Percentiles rank a stretch among this genome's conserved stretches.
Conservation (phyloP, 2,888 invertebrate genomes). For the Euclidia mi region DNA sequence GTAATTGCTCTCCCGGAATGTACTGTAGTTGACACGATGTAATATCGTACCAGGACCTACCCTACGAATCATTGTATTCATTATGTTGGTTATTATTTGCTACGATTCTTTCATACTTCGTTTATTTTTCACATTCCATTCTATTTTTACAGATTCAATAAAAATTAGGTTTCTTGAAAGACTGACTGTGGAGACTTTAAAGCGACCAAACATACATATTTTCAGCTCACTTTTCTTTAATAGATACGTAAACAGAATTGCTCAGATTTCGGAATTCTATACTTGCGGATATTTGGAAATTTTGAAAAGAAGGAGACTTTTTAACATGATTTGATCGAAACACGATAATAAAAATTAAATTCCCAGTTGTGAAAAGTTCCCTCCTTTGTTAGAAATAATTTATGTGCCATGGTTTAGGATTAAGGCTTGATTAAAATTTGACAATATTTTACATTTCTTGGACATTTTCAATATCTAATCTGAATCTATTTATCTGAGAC, state of each 20-base stretch:
- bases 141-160: slow-evolving; percentile 75
- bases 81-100: slow-evolving; percentile 70
- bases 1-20: slow-evolving; percentile 75
- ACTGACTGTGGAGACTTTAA: slow-evolving; percentile 85
- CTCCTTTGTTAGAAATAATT: slow-evolving; percentile 88
- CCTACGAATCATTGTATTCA: slow-evolving; percentile 60
- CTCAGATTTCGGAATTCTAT: slow-evolving; percentile 80
- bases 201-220: slow-evolving; percentile 78
- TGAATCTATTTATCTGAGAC: slow-evolving; percentile 31
- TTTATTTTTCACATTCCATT: slow-evolving; percentile 82
- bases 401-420: slow-evolving; percentile 87
- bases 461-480: slow-evolving; percentile 21
- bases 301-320: slow-evolving; percentile 57
- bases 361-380: slow-evolving; percentile 87
- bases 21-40: slow-evolving; percentile 58
- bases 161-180: slow-evolving; percentile 85
- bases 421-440: slow-evolving; percentile 82
- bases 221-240: slow-evolving; percentile 72
- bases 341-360: slow-evolving; percentile 65
- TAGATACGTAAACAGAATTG: slow-evolving; percentile 78
- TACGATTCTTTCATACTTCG: slow-evolving; percentile 59
- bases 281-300: slow-evolving; percentile 60
- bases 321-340: slow-evolving; percentile 66
- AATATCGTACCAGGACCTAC: slow-evolving; percentile 58
- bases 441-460: slow-evolving; percentile 81